Evolutionary conservation across 2,888 invertebrate genomes (phyloP), one percentile per base, ranked within the genome.

Genomic region (Microctonus brassicae): DNA sequence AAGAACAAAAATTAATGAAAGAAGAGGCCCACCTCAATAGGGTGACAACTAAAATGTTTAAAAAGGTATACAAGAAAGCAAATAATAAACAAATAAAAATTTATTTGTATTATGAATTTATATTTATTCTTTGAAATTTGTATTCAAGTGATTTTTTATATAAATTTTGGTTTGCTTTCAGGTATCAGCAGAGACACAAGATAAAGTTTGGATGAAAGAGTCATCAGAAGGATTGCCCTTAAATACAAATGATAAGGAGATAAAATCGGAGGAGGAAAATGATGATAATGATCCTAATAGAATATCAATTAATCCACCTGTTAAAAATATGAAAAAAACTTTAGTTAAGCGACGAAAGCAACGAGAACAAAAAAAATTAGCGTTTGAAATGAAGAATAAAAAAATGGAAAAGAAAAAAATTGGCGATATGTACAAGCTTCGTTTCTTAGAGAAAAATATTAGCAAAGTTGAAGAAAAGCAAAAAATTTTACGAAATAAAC

Each of bases 1-100:
- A 93, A 70, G 97, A 97, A 87, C 84, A 91, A 77, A 90, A 92
- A 84, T 88, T 93, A 79, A 94, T 94, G 57, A 94, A 94, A 84
- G 89, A 91, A 75, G 94, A 95, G 79, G 88, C 90, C 33, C 95
- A 95, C 84, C 87, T 95, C 39, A 88, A 91, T 75, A 89, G 95
- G 52, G 94, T 94, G 36, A 95, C 95, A 22, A 92, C 91, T 0
- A 89, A 89, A 75, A 92, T 90, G 89, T 89, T 88, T 74, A 80
- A 80, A 68, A 88, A 86, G 73, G 83, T 86, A 80, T n/a, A n/a
- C n/a, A n/a, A 13, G 34, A 20, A 11, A 62, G 13, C 13, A 29
- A 65, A n/a, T n/a, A n/a, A n/a, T n/a, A n/a, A n/a, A n/a, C n/a
- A n/a, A n/a, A 24, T 47, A 20, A n/a, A n/a, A n/a, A 55, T 42